phyloP scores from a whole-genome alignment of 2,888 invertebrate genomes.

The Eilema sororculum region DNA sequence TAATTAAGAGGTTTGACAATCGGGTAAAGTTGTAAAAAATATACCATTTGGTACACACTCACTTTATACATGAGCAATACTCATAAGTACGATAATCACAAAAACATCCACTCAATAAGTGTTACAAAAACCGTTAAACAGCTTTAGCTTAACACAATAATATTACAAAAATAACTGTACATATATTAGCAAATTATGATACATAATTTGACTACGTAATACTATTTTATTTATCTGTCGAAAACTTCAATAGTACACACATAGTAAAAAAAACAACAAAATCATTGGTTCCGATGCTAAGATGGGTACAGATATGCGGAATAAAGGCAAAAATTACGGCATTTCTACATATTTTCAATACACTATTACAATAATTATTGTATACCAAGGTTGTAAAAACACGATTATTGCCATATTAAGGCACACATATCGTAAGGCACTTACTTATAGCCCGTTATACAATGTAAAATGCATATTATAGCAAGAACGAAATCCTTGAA shows the following conservation, averaged over 20 bases:
- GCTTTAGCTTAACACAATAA: constrained; percentile 41
- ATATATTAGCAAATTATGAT: constrained; percentile 62
- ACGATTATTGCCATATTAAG: constrained; percentile 4
- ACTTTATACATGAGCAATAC: constrained; percentile 60
- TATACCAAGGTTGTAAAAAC: constrained; percentile 7
- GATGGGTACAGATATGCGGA: constrained; percentile 29
- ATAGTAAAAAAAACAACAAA: constrained; percentile 68
- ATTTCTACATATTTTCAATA: not conserved
- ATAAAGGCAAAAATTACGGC: not conserved
- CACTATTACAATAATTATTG: not conserved
- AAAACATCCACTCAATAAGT: constrained; percentile 59
- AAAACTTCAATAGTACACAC: constrained; percentile 49
- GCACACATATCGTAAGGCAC: constrained; percentile 34
- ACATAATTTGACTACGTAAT: constrained; percentile 67
- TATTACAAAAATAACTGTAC: constrained; percentile 47
- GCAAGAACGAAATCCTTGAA: not conserved
- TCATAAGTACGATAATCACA: constrained; percentile 82
- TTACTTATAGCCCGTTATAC: not conserved
- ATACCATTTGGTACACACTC: constrained; percentile 43
- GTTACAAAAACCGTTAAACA: constrained; percentile 50
- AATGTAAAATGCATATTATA: not conserved
- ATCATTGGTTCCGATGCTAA: constrained; percentile 65
- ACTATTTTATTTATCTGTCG: constrained; percentile 54
- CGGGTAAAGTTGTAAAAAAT: constrained; percentile 20
- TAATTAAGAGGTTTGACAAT: not conserved